Percentiles rank a stretch among this genome's conserved stretches.
Evolutionary conservation across 2,888 invertebrate species (phyloP).

Genomic region (Agelastica alni): DNA sequence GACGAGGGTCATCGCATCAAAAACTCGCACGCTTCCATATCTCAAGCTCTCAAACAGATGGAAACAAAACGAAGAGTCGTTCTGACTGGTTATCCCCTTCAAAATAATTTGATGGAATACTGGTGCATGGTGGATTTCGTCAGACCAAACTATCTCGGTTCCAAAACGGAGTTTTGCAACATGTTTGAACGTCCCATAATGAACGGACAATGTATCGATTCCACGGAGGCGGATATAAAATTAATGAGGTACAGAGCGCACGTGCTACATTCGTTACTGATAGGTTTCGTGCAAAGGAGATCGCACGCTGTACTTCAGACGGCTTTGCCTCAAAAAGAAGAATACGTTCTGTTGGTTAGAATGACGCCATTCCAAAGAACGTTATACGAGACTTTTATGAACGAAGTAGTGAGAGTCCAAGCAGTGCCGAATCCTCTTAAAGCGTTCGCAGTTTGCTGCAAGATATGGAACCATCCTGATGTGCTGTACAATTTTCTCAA

Average conservation of each 20-base stretch:
- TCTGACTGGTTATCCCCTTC: constrained; percentile 96
- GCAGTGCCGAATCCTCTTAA: constrained; percentile 93
- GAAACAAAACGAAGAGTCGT: constrained; percentile 92
- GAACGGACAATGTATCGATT: constrained; percentile 97
- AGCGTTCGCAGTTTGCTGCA: constrained; percentile 98
- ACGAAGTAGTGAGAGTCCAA: constrained; percentile 83
- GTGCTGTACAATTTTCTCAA: constrained; percentile 86
- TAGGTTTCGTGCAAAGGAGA: constrained; percentile 92
- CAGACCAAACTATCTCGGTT: constrained; percentile 94
- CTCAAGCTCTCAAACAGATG: constrained; percentile 93
- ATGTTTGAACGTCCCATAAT: constrained; percentile 99
- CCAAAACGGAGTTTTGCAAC: constrained; percentile 95
- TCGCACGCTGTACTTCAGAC: constrained; percentile 91
- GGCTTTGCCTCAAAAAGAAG: constrained; percentile 92
- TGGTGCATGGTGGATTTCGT: constrained; percentile 99
- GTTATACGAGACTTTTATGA: constrained; percentile 92
- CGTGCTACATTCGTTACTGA: constrained; percentile 89
- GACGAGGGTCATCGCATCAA: constrained; percentile 98
- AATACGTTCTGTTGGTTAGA: constrained; percentile 85
- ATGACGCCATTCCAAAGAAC: constrained; percentile 91
- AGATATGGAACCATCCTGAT: constrained; percentile 97
- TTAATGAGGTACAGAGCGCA: constrained; percentile 95
- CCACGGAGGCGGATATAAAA: constrained; percentile 90
- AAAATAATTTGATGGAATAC: constrained; percentile 95
- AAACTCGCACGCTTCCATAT: constrained; percentile 96